Base-by-base conservation (phyloP, 2,888 invertebrate species). In the Marasmarcha lunaedactyla region DNA sequence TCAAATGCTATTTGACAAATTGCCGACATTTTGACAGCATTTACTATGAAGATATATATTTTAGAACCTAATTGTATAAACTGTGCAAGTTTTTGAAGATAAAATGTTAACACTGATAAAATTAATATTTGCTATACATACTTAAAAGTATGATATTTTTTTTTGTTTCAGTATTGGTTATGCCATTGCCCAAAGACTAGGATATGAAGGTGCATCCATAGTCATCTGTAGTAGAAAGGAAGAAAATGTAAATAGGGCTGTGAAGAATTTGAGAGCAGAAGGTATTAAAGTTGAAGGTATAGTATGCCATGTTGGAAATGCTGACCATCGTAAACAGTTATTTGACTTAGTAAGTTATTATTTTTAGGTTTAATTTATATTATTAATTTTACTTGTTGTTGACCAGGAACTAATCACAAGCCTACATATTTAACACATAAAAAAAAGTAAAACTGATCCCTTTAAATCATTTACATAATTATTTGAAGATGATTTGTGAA, bases 171-270 rank as follows among this genome's bases (percentile, higher is more conserved):
- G 93, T 11, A 98, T 98, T 71, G 98, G 98, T 3, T 92, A 89
- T 66, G 91, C 96, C 0, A 95, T 97, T 54, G 98, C 97, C 2
- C 88, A 89, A 59, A 86, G 95, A 42, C 81, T 98, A 36, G 95
- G 90, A 4, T 77, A 86, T 55, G 97, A 98, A 83, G 98, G 98
- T 33, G 98, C 97, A 2, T 89, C 90, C 41, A 94, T 98, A 6
- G 88, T 98, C 45, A 87, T 98, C 34, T 95, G 97, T 65, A 97
- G 97, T 59, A 87, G 98, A 43, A 96, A 94, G 65, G 88, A 93
- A 63, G 78, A 86, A 15, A 96, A 98, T 81, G 98, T 98, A 0
- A 87, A 89, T 35, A 85, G 81, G 40, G 94, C 97, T 1, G 87
- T 96, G 0, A 69, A 87, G 14, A 83, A 86, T 56, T 79, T 98